phyloP scores from a whole-genome alignment of 2,113 vertebrate genomes.

The Archilochus colubris region DNA sequence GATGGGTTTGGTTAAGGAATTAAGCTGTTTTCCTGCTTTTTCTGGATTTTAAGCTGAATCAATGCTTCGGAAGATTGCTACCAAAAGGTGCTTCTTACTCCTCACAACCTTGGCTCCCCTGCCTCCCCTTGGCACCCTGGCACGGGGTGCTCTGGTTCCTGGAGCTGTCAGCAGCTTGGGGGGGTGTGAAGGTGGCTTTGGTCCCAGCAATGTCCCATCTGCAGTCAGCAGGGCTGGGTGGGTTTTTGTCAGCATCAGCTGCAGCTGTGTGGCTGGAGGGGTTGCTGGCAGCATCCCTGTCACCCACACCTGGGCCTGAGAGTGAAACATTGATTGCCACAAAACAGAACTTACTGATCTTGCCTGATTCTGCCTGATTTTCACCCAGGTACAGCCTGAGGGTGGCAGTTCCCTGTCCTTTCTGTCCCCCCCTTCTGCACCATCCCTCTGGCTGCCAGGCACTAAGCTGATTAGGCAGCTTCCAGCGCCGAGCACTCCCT shows the following conservation, averaged over 20 bases:
- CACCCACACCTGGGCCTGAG: not conserved
- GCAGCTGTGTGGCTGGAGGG: not conserved
- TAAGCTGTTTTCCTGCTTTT: not conserved
- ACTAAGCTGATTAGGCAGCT: slow-evolving; percentile 45
- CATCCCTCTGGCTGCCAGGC: not conserved
- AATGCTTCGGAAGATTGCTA: not conserved
- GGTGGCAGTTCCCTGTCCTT: not conserved
- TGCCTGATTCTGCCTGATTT: not conserved
- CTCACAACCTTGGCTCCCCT: not conserved
- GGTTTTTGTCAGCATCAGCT: not conserved
- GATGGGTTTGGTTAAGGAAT: not conserved
- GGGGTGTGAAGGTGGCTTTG: not conserved
- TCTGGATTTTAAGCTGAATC: not conserved
- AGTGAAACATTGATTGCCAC: rapidly evolving
- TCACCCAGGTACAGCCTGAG: not conserved
- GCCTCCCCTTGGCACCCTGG: not conserved
- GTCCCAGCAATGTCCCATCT: not conserved
- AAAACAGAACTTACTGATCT: not conserved
- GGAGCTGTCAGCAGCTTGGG: not conserved
- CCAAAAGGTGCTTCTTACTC: not conserved
- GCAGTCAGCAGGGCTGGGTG: not conserved
- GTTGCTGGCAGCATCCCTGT: not conserved
- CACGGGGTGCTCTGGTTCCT: not conserved
- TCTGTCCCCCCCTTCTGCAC: not conserved
- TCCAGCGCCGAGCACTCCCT: not conserved